Evolutionary conservation across 2,113 vertebrate species (phyloP).

Genomic region (Xenopus borealis): DNA sequence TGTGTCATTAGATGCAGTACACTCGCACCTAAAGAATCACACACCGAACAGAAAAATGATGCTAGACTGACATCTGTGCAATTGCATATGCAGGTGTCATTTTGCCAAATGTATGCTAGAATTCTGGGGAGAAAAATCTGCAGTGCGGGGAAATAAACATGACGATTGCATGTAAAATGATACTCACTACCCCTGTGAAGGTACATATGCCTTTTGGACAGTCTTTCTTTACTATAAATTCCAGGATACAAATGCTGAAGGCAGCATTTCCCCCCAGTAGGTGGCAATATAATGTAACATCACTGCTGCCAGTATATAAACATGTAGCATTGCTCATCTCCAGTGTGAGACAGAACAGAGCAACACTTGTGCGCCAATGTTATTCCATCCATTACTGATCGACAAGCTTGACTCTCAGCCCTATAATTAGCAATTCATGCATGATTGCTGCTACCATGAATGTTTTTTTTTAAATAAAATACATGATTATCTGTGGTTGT

Average conservation of each 20-base stretch:
- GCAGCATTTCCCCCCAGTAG: constrained; percentile 11
- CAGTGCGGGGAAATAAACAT: no score
- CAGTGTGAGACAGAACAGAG: constrained; percentile 31
- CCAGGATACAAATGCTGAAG: neutral
- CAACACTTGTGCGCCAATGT: constrained; percentile 16
- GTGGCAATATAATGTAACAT: constrained; percentile 39
- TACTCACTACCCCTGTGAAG: no score
- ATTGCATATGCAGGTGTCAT: no score
- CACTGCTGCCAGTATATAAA: neutral
- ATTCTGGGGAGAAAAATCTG: no score
- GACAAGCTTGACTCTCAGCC: constrained; percentile 14
- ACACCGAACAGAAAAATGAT: no score
- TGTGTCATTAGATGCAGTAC: no score
- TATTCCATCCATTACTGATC: constrained; percentile 30
- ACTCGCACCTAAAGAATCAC: no score
- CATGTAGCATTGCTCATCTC: neutral
- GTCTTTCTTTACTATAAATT: no score
- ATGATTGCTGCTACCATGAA: neutral
- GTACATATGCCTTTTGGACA: no score
- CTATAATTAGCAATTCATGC: constrained; percentile 32
- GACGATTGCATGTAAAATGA: no score
- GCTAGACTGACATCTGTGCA: no score
- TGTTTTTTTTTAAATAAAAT: neutral
- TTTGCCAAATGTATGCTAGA: no score
- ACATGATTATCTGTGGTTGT: neutral